Evolutionary conservation across 2,113 vertebrate genomes (phyloP), one percentile per base, ranked within the genome.

Genomic region (Oostethus manadensis): DNA sequence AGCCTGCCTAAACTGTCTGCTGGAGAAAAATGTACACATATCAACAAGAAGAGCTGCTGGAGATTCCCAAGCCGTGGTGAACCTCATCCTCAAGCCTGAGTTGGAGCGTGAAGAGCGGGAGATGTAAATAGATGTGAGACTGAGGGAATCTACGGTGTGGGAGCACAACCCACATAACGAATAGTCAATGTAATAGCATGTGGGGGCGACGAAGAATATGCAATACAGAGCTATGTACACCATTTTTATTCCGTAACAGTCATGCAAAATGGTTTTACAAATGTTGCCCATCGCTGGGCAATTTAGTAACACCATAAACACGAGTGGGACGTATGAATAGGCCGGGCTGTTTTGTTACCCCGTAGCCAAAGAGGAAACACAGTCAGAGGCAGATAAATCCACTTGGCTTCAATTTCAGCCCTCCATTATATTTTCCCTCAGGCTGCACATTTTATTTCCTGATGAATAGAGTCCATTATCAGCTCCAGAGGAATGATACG

Each of bases 71-170:
- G 18, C 38, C 18, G 23, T 23, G 2, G 9, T 11, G 16, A 45
- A 21, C 16, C 20, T 58, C 42, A 62, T 75, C 20, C 42, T 13
- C 50, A 60, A 61, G 62, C 72, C 62, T 50, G 66, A 53, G 59
- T 35, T 56, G 46, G 60, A 62, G 56, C 68, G 71, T 29, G 62
- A 65, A 65, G 77, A 76, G 63, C 17, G 53, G 71, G 60, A 77
- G 76, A 82, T 86, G 79, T 81, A 82, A 84, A 86, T 76, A 86
- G 82, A 85, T 69, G 61, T 48, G 44, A 64, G 76, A 81, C 84
- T 61, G 65, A 60, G 78, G 84, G 69, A 76, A 78, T 72, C 67
- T 58, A n/a, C n/a, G n/a, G n/a, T n/a, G 72, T 64, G 57, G 73
- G 65, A 80, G 76, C 53, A 54, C 74, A 76, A 66, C 71, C 69